These are phyloP conservation scores for Platysteira castanea DNA, from an alignment of 2,113 vertebrate genomes.

Conservation along the genomic window DNA sequence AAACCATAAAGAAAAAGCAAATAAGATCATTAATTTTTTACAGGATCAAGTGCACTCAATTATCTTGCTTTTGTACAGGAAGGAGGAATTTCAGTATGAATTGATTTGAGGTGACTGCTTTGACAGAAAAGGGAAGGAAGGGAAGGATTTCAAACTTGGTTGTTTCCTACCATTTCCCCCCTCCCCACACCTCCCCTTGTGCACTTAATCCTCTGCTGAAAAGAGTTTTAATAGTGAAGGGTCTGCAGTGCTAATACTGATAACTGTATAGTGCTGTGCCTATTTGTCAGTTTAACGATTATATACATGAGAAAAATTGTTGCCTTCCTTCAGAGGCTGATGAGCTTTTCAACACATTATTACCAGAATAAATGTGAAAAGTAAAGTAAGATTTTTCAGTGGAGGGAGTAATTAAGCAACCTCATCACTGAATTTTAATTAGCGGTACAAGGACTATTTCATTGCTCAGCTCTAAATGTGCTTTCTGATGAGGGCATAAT, in stretches of 20 bases:
- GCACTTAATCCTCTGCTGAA: background rate
- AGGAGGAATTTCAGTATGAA: background rate
- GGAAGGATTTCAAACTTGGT: background rate
- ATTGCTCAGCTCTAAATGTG: constrained; percentile 28
- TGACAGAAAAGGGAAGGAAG: background rate
- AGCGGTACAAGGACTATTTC: constrained; percentile 44
- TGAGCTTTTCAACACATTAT: constrained; percentile 60
- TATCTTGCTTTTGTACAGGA: background rate
- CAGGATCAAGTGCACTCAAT: background rate
- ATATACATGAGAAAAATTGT: constrained; percentile 40
- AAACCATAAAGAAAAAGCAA: background rate
- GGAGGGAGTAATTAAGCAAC: constrained; percentile 63
- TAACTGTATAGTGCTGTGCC: background rate
- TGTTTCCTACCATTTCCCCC: background rate
- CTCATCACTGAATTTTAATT: constrained; percentile 67
- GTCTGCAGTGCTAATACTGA: constrained; percentile 22
- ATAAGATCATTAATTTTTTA: background rate
- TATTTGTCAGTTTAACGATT: constrained; percentile 68
- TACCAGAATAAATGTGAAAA: constrained; percentile 62
- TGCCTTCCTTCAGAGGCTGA: constrained; percentile 45
- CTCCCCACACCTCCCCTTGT: background rate
- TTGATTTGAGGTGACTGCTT: background rate
- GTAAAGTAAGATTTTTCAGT: constrained; percentile 65
- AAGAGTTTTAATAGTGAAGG: constrained; percentile 16
- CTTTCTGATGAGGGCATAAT: constrained; percentile 32